Conservation (phyloP, 2,113 vertebrate species). For the Nestor notabilis region DNA sequence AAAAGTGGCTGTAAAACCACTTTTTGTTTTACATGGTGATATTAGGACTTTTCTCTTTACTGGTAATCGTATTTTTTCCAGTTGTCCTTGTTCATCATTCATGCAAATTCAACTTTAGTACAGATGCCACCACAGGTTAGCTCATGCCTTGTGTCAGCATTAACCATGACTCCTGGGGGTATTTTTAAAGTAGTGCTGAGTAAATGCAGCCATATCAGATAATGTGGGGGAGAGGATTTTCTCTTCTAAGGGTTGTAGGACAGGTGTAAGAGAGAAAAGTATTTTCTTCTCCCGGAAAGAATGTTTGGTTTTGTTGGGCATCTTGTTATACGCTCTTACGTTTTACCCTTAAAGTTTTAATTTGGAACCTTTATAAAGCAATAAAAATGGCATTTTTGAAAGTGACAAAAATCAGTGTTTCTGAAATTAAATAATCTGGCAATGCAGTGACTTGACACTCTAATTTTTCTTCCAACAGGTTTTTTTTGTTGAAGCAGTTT, state of each 20-base stretch:
- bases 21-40: not conserved
- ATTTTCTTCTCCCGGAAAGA: fast-evolving
- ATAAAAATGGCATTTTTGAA: not conserved
- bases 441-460: not conserved
- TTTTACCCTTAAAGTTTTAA: not conserved
- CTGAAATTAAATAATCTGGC: not conserved
- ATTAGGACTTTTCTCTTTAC: not conserved
- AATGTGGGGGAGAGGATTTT: not conserved
- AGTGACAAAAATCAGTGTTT: not conserved
- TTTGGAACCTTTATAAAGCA: not conserved
- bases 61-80: not conserved
- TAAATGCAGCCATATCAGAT: not conserved
- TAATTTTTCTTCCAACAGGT: not conserved
- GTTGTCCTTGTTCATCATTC: not conserved
- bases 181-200: not conserved
- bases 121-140: not conserved
- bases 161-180: not conserved
- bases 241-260: not conserved
- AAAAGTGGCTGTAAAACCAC: not conserved
- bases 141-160: not conserved
- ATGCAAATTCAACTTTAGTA: not conserved
- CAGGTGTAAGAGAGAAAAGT: not conserved
- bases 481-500: not conserved
- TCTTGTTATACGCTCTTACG: not conserved
- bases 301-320: not conserved